A percentile compares a stretch with the other conserved stretches of the same genome.
phyloP scores from a whole-genome alignment of 2,888 invertebrate species.

The Atrina japonica region DNA sequence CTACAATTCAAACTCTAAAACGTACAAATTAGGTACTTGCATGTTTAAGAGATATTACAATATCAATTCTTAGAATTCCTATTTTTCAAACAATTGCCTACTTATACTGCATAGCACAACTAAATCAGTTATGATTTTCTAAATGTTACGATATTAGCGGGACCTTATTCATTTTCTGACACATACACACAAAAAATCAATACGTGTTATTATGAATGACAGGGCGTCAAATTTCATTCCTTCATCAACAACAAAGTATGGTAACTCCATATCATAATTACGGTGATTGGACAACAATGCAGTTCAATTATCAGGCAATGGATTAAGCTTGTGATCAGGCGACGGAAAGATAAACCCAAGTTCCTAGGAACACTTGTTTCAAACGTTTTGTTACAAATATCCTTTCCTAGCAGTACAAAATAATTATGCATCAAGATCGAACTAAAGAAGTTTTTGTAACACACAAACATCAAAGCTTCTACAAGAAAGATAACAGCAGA shows the following conservation, averaged over 20 bases:
- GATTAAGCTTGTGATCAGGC: slow-evolving; percentile 8
- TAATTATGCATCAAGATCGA: no score
- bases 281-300: slow-evolving; percentile 27
- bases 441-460: no score
- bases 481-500: no score
- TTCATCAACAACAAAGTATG: slow-evolving; percentile 4
- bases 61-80: not conserved
- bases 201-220: slow-evolving; percentile 36
- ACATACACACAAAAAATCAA: slow-evolving; percentile 32
- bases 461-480: no score
- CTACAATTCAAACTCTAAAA: slow-evolving; percentile 15
- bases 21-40: slow-evolving; percentile 28
- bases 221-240: slow-evolving; percentile 44
- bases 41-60: slow-evolving; percentile 27
- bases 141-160: not conserved
- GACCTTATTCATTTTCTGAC: no score
- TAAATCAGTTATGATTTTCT: not conserved
- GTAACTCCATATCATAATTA: slow-evolving; percentile 36
- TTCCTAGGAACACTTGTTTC: no score
- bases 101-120: not conserved
- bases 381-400: no score
- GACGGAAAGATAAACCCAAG: slow-evolving; percentile 18
- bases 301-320: slow-evolving; percentile 17
- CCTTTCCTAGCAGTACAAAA: no score
- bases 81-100: slow-evolving; percentile 13